A percentile compares a stretch with the other conserved stretches of the same genome.
These are phyloP conservation scores for Ptilonorhynchus violaceus DNA, from an alignment of 2,113 vertebrate species.

Conservation along the genomic window DNA sequence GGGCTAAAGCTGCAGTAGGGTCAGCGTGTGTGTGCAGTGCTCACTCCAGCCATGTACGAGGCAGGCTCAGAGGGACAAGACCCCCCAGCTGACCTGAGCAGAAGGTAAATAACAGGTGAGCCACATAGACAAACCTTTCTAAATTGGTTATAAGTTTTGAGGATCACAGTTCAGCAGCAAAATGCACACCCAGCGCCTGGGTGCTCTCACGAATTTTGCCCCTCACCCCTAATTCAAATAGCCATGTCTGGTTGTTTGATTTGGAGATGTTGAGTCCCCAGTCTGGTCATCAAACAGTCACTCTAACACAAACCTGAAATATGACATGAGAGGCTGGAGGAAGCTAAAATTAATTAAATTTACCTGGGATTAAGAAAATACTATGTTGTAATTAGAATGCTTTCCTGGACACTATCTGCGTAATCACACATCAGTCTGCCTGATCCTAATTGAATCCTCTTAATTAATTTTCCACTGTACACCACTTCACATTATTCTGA, in stretches of 20 bases:
- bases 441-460: background rate
- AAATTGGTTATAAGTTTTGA: background rate
- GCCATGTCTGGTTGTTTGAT: background rate
- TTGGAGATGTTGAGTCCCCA: background rate
- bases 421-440: background rate
- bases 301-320: background rate
- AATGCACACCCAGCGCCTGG: background rate
- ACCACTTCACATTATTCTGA: background rate
- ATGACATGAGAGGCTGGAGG: background rate
- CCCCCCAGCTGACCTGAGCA: background rate
- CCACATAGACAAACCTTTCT: rapidly evolving
- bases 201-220: background rate
- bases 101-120: background rate
- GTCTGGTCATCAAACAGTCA: background rate
- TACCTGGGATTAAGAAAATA: background rate
- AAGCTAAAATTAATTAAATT: background rate
- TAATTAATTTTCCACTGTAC: slow-evolving; percentile 10
- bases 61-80: background rate
- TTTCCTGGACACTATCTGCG: background rate
- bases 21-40: background rate
- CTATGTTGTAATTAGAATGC: background rate
- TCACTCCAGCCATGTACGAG: background rate
- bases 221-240: background rate
- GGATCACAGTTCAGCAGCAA: background rate
- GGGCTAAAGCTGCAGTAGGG: background rate